Conservation (phyloP, 2,797 vertebrate genomes). For the Macropus fuliginosus region DNA sequence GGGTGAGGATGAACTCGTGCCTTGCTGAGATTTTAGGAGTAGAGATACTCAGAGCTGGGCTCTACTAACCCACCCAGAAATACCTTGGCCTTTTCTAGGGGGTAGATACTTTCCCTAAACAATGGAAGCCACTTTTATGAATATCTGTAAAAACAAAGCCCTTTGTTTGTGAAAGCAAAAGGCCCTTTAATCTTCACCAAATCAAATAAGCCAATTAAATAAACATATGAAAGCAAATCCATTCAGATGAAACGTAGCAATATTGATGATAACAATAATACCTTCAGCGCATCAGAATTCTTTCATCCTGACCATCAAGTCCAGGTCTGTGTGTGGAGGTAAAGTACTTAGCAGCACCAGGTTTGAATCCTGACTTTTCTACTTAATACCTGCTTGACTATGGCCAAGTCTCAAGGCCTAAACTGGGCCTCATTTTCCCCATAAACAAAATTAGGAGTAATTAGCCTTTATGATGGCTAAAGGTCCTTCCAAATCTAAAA, state of each 20-base stretch:
- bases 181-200: constrained; percentile 1
- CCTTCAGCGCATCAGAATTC: background rate
- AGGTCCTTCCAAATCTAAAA: background rate
- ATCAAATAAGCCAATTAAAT: background rate
- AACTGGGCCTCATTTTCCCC: background rate
- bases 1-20: fast-evolving
- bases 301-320: background rate
- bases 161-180: constrained; percentile 31
- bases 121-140: background rate
- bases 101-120: background rate
- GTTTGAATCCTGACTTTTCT: background rate
- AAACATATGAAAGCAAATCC: background rate
- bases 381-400: background rate
- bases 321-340: background rate
- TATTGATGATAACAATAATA: background rate
- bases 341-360: background rate
- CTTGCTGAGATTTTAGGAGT: background rate
- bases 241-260: background rate
- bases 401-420: background rate
- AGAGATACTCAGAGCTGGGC: background rate
- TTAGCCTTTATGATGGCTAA: background rate
- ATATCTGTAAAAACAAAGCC: constrained; percentile 48
- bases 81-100: background rate
- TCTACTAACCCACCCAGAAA: background rate
- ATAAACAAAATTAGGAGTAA: background rate